phyloP scores from a whole-genome alignment of 2,888 invertebrate species.

The Lasius fuliginosus region DNA sequence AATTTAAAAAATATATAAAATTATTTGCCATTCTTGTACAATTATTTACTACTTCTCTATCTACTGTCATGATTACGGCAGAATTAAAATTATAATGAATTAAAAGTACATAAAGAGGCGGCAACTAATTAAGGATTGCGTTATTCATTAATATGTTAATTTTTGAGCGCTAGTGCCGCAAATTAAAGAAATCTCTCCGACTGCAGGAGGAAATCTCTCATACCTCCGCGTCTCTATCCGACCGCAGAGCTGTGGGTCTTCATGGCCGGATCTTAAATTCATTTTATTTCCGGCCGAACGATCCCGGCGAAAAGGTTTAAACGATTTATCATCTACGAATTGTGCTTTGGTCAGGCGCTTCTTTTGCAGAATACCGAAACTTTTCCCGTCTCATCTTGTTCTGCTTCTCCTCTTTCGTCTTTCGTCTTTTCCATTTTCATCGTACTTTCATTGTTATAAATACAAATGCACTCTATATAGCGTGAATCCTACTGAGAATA shows the following conservation, averaged over 20 bases:
- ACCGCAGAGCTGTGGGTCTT: conserved; percentile 47
- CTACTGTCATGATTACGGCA: background rate
- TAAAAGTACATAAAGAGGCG: conserved; percentile 38
- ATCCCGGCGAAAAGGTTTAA: conserved; percentile 82
- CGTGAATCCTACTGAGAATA: background rate
- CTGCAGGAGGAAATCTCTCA: conserved; percentile 49
- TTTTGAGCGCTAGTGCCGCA: conserved; percentile 35
- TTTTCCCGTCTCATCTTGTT: conserved; percentile 64
- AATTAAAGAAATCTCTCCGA: conserved; percentile 55
- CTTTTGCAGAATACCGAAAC: conserved; percentile 70
- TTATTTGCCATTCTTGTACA: background rate
- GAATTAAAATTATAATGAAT: conserved; percentile 45
- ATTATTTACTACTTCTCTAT: conserved; percentile 30
- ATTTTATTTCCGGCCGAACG: conserved; percentile 84
- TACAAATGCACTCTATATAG: background rate
- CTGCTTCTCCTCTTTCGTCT: conserved; percentile 31
- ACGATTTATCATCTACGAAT: conserved; percentile 84
- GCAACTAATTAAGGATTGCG: conserved; percentile 53
- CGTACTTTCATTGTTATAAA: conserved; percentile 33
- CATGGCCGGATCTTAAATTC: conserved; percentile 83
- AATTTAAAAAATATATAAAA: background rate
- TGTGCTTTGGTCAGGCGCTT: conserved; percentile 81
- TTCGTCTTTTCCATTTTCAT: background rate
- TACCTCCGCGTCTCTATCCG: conserved; percentile 21
- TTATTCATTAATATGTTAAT: conserved; percentile 58